These are phyloP conservation scores for Xenopus tropicalis DNA, from an alignment of 2,113 vertebrate genomes.

Conservation along the genomic window DNA sequence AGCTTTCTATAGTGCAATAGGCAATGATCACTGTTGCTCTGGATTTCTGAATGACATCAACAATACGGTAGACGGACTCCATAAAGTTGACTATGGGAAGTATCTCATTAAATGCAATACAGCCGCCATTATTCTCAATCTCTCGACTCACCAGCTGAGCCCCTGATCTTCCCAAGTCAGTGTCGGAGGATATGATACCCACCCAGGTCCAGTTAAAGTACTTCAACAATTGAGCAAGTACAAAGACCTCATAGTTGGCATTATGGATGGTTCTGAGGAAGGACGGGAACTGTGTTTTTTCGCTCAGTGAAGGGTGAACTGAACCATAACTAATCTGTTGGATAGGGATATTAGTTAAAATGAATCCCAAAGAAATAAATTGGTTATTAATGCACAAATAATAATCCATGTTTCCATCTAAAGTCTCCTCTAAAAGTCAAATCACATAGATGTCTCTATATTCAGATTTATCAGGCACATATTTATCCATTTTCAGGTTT, in stretches of 20 bases:
- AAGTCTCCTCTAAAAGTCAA: too few relatives aligned
- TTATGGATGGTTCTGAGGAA: constrained; percentile 27
- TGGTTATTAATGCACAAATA: too few relatives aligned
- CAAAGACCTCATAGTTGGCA: constrained; percentile 28
- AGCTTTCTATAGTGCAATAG: constrained; percentile 30
- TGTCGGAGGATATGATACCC: constrained; percentile 23
- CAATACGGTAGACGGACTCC: constrained; percentile 15
- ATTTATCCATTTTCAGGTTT: too few relatives aligned
- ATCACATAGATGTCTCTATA: too few relatives aligned
- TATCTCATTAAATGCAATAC: constrained; percentile 22
- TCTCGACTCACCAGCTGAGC: constrained; percentile 11
- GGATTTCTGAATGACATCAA: constrained; percentile 23
- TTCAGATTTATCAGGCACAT: too few relatives aligned
- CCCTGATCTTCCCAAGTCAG: constrained; percentile 29
- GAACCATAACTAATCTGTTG: constrained; percentile 24
- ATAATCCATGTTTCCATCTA: too few relatives aligned
- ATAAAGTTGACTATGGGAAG: constrained; percentile 23
- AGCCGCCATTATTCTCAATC: constrained; percentile 21
- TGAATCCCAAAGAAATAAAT: too few relatives aligned
- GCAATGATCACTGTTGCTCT: constrained; percentile 32
- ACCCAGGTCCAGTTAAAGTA: constrained; percentile 38
- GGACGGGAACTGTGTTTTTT: constrained; percentile 32
- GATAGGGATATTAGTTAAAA: too few relatives aligned
- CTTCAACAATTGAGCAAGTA: constrained; percentile 11
- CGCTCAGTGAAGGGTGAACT: constrained; percentile 14